A percentile compares a stretch with the other conserved stretches of the same genome.
Conservation (phyloP, 2,113 vertebrate species). For the Cisticola juncidis region DNA sequence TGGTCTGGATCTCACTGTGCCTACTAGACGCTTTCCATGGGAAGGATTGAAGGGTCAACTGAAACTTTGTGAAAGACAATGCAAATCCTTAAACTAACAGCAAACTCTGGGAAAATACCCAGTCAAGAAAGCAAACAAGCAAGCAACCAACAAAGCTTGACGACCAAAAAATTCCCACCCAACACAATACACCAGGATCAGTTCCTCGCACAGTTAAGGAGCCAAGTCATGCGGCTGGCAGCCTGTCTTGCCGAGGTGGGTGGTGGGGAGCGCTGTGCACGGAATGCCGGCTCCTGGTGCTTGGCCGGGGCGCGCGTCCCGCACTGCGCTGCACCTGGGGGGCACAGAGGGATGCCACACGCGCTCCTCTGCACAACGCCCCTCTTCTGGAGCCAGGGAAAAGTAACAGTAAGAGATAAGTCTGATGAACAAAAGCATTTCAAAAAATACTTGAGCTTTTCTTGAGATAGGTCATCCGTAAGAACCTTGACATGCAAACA, state of each 20-base stretch:
- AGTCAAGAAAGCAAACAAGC: background rate
- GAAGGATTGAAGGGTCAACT: background rate
- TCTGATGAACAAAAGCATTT: background rate
- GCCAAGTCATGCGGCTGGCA: background rate
- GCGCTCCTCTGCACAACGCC: fast-evolving
- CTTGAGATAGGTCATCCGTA: background rate
- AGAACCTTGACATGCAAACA: background rate
- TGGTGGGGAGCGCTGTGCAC: background rate
- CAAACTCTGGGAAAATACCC: background rate
- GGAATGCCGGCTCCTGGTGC: background rate
- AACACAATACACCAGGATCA: background rate
- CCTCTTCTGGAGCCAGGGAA: fast-evolving
- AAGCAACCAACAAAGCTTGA: background rate
- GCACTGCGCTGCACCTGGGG: background rate
- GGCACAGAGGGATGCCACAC: fast-evolving
- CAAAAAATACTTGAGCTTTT: background rate
- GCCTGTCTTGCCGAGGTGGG: background rate
- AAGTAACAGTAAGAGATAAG: too few species aligned
- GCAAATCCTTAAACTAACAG: background rate
- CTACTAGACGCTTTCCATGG: background rate
- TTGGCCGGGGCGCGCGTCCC: background rate
- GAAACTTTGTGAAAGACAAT: background rate
- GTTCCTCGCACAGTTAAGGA: fast-evolving
- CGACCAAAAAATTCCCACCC: background rate
- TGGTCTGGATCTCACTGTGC: background rate